phyloP scores from a whole-genome alignment of 2,797 vertebrate species.

The Typhlichthys subterraneus region DNA sequence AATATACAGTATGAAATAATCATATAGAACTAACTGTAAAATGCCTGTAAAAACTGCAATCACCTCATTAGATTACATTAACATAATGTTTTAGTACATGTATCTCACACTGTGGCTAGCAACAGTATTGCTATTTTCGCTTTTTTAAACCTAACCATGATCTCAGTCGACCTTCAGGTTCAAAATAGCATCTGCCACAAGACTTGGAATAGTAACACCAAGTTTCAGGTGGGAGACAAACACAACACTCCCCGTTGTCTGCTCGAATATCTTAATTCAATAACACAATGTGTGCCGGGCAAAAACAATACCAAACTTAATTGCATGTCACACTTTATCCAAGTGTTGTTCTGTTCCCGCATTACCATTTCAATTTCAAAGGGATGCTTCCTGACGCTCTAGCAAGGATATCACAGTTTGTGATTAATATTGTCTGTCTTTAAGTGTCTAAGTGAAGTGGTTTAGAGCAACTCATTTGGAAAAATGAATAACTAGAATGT shows the following conservation, averaged over 20 bases:
- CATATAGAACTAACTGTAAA: no score
- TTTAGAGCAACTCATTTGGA: slow-evolving; percentile 54
- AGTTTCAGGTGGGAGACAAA: slow-evolving; percentile 54
- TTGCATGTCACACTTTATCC: slow-evolving; percentile 71
- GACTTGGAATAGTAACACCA: slow-evolving; percentile 35
- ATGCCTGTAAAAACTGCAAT: no score
- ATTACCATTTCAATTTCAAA: slow-evolving; percentile 71
- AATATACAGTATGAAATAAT: no score
- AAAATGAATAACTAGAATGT: slow-evolving; percentile 57
- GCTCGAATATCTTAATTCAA: slow-evolving; percentile 59
- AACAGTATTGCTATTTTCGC: slow-evolving; percentile 48
- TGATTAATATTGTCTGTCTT: slow-evolving; percentile 62
- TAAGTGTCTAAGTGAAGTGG: slow-evolving; percentile 56
- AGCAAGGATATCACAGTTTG: slow-evolving; percentile 57
- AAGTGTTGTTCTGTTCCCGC: slow-evolving; percentile 60
- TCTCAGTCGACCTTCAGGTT: slow-evolving; percentile 57
- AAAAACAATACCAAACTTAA: slow-evolving; percentile 62
- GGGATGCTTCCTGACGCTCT: slow-evolving; percentile 55
- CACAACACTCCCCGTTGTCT: slow-evolving; percentile 40
- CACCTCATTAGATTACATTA: no score
- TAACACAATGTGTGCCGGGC: slow-evolving; percentile 54
- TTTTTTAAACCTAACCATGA: slow-evolving; percentile 51
- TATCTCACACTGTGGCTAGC: neutral
- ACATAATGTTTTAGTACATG: neutral
- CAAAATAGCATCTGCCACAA: slow-evolving; percentile 15